Base-by-base conservation (phyloP, 1,140 invertebrate genomes). In the Drosophila punjabiensis region DNA sequence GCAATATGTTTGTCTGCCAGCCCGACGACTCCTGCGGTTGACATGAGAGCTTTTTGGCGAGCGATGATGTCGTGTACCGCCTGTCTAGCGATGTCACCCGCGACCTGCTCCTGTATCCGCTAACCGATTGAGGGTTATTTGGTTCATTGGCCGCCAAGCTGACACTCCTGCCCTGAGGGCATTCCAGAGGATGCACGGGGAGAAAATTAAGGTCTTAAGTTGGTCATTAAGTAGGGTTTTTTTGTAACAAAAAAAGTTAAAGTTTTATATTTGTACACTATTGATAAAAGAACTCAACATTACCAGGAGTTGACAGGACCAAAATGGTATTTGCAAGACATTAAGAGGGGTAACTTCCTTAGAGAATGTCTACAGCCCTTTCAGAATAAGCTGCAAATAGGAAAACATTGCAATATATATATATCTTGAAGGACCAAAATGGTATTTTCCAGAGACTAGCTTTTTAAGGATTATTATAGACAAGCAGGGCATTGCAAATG, bases 61-160 rank as follows among this genome's bases (percentile, higher is more conserved):
- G 75, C 68, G 41, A 56, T 67, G 52, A 56, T 71, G 68, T 69
- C 68, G 68, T 69, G 68, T 69, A 71, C 68, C 68, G 68, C 75
- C 75, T 76, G 80, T 79, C 74, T 79, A 61, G 73, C 43, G 76
- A 66, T 70, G 64, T 71, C 66, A 53, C 16, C 39, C 41, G 13
- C 43, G 9, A 18, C 52, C n/a, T 33, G 18, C 37, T 47, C 39
- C 69, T 50, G n/a, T n/a, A n/a, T 39, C 50, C 39, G 52, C 28
- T 60, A 53, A 65, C 48, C 66, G 61, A 78, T 62, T 87, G 48
- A 73, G 78, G 86, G 85, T 85, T 89, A 90, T 78, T 79, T 79
- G 64, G 77, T 79, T 79, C 77, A 79, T 89, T 88, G 85, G 67
- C 85, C 85, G 85, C 69, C 85, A 77, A 77, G 76, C 76, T 76